Evolutionary conservation across 2,113 vertebrate species (phyloP).

Genomic region (Eira barbara): DNA sequence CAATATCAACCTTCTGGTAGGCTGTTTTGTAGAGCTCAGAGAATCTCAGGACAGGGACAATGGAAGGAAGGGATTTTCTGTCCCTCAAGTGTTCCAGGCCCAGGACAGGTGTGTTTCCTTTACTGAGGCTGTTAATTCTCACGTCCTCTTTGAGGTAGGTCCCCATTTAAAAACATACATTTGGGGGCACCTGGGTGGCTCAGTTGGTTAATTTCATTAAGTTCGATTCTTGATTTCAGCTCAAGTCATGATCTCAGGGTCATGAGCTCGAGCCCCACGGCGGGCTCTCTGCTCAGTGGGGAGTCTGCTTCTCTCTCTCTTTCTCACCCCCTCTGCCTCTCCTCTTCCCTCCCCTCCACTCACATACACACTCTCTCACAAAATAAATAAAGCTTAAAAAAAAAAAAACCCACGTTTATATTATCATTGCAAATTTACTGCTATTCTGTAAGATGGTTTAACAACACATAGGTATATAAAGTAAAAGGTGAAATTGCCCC

Average conservation of each 20-base stretch:
- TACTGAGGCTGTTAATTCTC: background rate
- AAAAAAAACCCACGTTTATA: background rate
- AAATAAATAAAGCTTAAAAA: background rate
- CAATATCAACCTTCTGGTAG: fast-evolving
- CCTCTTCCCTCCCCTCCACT: background rate
- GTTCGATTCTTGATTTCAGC: background rate
- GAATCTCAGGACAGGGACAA: background rate
- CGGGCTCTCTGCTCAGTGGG: background rate
- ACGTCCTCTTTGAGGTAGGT: background rate
- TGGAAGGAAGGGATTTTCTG: background rate
- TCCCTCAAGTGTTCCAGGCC: fast-evolving
- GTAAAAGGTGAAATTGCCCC: background rate
- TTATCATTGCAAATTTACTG: background rate
- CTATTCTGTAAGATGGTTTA: background rate
- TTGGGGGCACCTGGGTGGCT: background rate
- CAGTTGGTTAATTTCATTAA: background rate
- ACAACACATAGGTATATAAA: background rate
- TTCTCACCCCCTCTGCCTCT: background rate
- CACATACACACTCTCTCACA: background rate
- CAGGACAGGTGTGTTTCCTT: background rate
- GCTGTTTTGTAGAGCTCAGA: fast-evolving
- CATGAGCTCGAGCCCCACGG: fast-evolving
- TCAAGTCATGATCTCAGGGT: background rate
- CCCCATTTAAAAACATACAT: background rate
- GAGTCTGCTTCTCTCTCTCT: background rate